Evolutionary conservation across 2,888 invertebrate species (phyloP), one percentile per base, ranked within the genome.

Genomic region (Apomyelois bistriatella): DNA sequence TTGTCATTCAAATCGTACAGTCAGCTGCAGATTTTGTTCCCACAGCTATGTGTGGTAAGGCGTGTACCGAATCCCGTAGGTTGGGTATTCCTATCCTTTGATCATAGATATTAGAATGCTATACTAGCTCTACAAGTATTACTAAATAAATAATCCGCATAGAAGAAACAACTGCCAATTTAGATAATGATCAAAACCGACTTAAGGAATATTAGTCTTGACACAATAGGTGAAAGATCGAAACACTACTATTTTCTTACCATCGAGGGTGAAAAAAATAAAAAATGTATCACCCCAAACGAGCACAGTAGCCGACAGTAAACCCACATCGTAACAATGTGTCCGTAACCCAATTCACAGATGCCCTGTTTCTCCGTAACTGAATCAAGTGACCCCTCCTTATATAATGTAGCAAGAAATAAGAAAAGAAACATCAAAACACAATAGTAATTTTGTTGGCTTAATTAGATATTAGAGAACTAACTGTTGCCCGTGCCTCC

Each of bases 311-410:
- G 13, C 13, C 30, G 30, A 32, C 12, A 41, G 3, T 30, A 30
- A 40, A 28, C 42, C 42, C 12, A 12, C 15, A 46, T 46, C 43
- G 9, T 30, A 13, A 30, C 12, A 7, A 8, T 15, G 43, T 7
- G 30, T 30, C 32, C 43, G 30, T 46, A 46, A 46, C 43, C 43
- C 28, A 46, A 46, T 46, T 46, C 43, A 1, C 43, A 28, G 30
- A 46, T 46, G 43, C 13, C 43, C 43, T 15, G n/a, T 16, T 46
- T 46, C 15, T 46, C 5, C 15, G 16, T 46, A 35, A 46, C 46
- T 46, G 46, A 32, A 46, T 46, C 46, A 46, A 46, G 32, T 41
- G 17, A 9, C 46, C 32, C 46, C 15, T 16, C 13, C 2, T 22
- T 22, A 5, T 22, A 22, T 22, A 3, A 22, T 22, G 5, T 22